A percentile compares a stretch with the other conserved stretches of the same genome.
Evolutionary conservation across 64 coral and sea anemone species (phyloP).

Genomic region (Platygyra sinensis): DNA sequence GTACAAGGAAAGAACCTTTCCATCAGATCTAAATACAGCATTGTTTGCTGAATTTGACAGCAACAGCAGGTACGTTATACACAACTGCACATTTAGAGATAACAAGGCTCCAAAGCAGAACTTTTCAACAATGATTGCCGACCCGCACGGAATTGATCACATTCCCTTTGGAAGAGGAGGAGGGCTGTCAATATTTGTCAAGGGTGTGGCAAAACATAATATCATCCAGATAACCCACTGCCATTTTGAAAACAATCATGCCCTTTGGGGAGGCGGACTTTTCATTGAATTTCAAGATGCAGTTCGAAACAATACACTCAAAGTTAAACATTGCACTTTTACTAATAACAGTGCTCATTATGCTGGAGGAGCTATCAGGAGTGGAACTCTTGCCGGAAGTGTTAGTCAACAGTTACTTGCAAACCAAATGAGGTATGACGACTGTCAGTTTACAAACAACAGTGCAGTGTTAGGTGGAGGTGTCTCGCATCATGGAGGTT

Average conservation of each 20-base stretch:
- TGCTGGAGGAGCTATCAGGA: conserved; percentile 67
- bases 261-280: conserved; percentile 63
- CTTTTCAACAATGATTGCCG: not conserved
- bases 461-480: conserved; percentile 58
- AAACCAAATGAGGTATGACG: conserved; percentile 31
- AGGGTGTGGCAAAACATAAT: conserved; percentile 60
- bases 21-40: conserved; percentile 6
- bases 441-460: conserved; percentile 44
- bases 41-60: not conserved
- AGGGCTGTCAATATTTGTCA: conserved; percentile 51
- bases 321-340: conserved; percentile 27
- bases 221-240: conserved; percentile 51
- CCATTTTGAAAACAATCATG: conserved; percentile 40
- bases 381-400: conserved; percentile 24
- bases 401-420: not conserved
- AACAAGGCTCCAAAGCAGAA: conserved; percentile 6
- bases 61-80: conserved; percentile 21
- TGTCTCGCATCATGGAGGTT: conserved; percentile 43
- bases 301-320: conserved; percentile 23
- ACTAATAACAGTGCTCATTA: not conserved
- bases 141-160: not conserved
- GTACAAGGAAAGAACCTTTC: conserved; percentile 5
- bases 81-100: not conserved
- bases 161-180: conserved; percentile 48
- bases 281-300: conserved; percentile 59